Evolutionary conservation across 2,888 invertebrate species (phyloP), one percentile per base, ranked within the genome.

Genomic region (Fabriciana adippe): DNA sequence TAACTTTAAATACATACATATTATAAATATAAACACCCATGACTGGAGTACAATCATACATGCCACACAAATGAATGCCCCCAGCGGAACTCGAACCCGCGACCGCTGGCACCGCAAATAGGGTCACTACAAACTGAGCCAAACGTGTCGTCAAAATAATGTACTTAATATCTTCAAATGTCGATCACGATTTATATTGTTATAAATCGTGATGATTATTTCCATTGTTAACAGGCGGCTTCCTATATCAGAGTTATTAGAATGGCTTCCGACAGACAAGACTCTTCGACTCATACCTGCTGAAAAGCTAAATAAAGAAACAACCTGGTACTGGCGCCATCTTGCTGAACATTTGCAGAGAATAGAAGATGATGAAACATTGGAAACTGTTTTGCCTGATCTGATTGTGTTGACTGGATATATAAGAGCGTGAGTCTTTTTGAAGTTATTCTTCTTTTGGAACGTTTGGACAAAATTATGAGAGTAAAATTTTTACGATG

Each of bases 361-460:
- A 64, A 87, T 88, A 2, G 90, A 90, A 13, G 93, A 88, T 15
- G 93, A 93, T 15, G 95, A 95, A 26, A 93, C 94, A 0, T 79
- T 95, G 56, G 94, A 95, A 57, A 86, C 85, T 4, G 87, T 96
- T 63, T 78, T 96, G 56, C 97, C 97, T 0, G 97, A 97, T 77
- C 83, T 97, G 64, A 94, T 96, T 0, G 93, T 93, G 26, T 95
- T 97, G 74, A 96, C 95, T 73, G 90, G 93, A 35, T 97, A 97
- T 81, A 94, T 97, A 14, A 92, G 94, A 76, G 93, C 94, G 94
- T 97, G 86, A 89, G 93, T 54, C 47, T 8, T 21, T 55, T 45
- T 50, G 47, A 54, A 18, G 2, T 18, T 18, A 18, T 18, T 1
- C 2, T 18, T 18, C 18, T 18, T 18, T 18, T 18, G 2, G 18